Evolutionary conservation across 2,113 vertebrate genomes (phyloP).

Genomic region (Furnarius figulus): DNA sequence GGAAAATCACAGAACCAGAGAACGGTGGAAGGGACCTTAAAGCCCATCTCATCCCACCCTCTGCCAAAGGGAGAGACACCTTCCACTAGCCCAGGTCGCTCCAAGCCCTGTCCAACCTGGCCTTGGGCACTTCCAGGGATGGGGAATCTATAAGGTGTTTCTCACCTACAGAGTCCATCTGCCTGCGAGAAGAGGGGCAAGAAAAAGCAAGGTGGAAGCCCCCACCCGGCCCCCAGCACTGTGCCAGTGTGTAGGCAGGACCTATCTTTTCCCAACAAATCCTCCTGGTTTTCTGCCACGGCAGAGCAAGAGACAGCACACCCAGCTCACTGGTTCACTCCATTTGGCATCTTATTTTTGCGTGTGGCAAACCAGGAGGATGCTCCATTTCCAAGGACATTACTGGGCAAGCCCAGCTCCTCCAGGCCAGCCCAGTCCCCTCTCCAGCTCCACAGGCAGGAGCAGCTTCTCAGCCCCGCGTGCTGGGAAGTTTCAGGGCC

Average conservation of each 20-base stretch:
- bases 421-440: background rate
- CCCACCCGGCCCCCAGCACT: accelerated
- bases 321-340: background rate
- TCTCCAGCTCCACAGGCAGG: background rate
- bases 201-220: background rate
- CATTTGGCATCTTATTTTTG: accelerated
- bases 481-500: background rate
- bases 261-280: background rate
- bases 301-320: background rate
- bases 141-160: background rate
- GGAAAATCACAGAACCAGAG: background rate
- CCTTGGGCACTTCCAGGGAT: background rate
- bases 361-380: accelerated
- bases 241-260: accelerated
- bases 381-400: background rate
- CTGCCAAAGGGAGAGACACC: background rate
- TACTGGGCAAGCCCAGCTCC: accelerated
- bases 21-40: background rate
- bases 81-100: accelerated
- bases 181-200: background rate
- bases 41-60: accelerated
- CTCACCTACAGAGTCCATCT: background rate
- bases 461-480: background rate
- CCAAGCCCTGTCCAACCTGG: background rate
- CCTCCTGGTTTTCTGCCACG: background rate